Base-by-base conservation (phyloP, 92 coral and sea anemone genomes). In the Pocillopora meandrina region DNA sequence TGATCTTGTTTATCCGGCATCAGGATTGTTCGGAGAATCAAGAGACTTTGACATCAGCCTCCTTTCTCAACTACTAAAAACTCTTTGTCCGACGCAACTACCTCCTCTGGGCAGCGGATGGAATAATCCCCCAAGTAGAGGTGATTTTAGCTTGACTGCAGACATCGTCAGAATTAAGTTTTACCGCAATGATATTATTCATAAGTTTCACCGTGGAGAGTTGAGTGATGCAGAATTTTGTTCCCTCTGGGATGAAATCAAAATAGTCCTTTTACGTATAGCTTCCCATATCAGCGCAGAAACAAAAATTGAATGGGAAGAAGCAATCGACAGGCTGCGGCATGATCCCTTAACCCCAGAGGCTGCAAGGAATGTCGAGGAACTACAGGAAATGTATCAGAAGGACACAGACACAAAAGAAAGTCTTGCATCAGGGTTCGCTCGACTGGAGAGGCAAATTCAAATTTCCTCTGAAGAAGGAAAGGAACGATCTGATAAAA, bases 341-440 rank as follows among this genome's bases (percentile, higher is more conserved):
- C 21, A 65, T 13, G 70, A 21, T 21, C 70, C 70, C 12, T 65
- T 65, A 34, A 65, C 70, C n/a, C 70, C 70, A 65, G 70, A 65
- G 15, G 70, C 70, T 23, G 36, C 19, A 20, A 7, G 3, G 70
- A 65, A 65, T 65, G 70, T 33, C 70, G 26, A 14, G 34, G 70
- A 65, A 65, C 70, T 21, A 14, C 1, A 20, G 10, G 12, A 65
- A 10, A 19, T 1, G 70, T 20, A 65, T 65, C 15, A 20, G 11
- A 63, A 63, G 67, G 67, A 63, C 31, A 63, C 2, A 23, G 31
- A 63, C 21, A 9, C 11, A 18, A 63, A 63, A 18, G 67, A 63
- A 63, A 16, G 8, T 10, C n/a, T 26, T 16, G 67, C 17, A 0
- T 0, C 9, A 17, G 67, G 67, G 18, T 19, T 63, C 1, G 36